Evolutionary conservation across 2,113 vertebrate species (phyloP), one percentile per base, ranked within the genome.

Genomic region (Polypterus bichir): DNA sequence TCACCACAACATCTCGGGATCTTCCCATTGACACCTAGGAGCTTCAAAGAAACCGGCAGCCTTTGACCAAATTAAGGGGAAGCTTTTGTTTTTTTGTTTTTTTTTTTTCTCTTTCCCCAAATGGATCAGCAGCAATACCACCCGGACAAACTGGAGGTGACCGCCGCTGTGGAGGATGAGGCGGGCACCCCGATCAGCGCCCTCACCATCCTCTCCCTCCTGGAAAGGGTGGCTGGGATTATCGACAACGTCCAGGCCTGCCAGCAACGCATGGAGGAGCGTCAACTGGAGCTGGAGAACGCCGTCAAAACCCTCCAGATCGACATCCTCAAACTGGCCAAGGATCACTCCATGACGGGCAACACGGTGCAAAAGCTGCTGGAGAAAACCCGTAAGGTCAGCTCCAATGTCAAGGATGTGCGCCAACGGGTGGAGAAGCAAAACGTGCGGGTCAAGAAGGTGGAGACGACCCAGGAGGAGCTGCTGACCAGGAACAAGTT

Each of bases 401-500:
- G 92, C 62, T 82, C 93, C 68, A 91, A 93, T 5, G 80, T 97
- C 60, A 97, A 92, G 81, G 96, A 97, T 47, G 90, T 98, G 58
- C 88, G 91, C 59, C 73, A 84, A 0, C 89, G 94, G 0, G 93
- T 98, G 51, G 94, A 97, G 77, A 92, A 87, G 77, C 94, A 97
- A 49, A 91, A 82, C 3, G 46, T 76, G 7, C 84, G 81, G 0
- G 94, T 98, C 47, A 83, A 71, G 77, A 97, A 94, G 70, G 94
- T 98, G 8, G 87, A 97, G 70, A 65, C 82, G 5, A 92, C 92
- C 5, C 96, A 97, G 72, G 86, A 97, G 51, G 94, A 98, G 76
- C 92, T 98, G 80, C 89, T 98, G 69, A 91, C 80, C 46, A 91
- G 94, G 70, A 98, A 97, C 86, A 95, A 89, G 82, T 98, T 97